Base-by-base conservation (phyloP, 92 coral and sea anemone genomes). In the Galaxea fascicularis region DNA sequence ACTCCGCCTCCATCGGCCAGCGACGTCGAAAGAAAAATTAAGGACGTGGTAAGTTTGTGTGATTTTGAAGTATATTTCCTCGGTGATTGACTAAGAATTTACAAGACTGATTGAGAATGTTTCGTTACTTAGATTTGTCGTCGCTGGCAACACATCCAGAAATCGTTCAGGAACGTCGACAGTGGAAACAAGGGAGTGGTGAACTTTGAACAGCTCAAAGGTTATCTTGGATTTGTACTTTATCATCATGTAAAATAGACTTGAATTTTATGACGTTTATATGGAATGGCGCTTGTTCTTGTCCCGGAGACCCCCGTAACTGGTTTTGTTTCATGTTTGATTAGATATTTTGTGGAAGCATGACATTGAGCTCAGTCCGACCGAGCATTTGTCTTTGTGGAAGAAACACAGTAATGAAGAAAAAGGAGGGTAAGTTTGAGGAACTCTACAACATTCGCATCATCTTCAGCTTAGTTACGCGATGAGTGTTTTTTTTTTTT, bases 121-220 rank as follows among this genome's bases (percentile, higher is more conserved):
- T 62, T 17, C 59, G 1, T 77, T 65, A 13, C 89, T 2, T 54
- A 96, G 98, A 82, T 96, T 72, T 96, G 96, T 71, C 93, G 94
- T 45, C 91, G 84, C 45, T 96, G 98, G 98, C 98, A 91, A 86
- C 95, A 94, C 11, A 68, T 97, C 11, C 95, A 97, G 84, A 92
- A 91, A 83, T 79, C 95, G 53, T 97, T 97, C 74, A 69, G 95
- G 59, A 92, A 97, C 78, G 54, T 79, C 0, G 99, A 94, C 84
- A 81, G 39, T 27, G 84, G 82, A 24, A 94, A 86, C 78, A 89
- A 89, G 35, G 97, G 99, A 25, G 59, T 89, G 8, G 94, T 94
- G 41, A 65, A 65, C 47, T 88, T 92, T 58, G 92, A 94, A 49
- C 93, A 91, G 71, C 80, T 94, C 12, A 91, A 88, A 91, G 99